Percentiles rank a stretch among this genome's conserved stretches.
phyloP scores from a whole-genome alignment of 1,140 invertebrate genomes.

The Metaphire vulgaris region DNA sequence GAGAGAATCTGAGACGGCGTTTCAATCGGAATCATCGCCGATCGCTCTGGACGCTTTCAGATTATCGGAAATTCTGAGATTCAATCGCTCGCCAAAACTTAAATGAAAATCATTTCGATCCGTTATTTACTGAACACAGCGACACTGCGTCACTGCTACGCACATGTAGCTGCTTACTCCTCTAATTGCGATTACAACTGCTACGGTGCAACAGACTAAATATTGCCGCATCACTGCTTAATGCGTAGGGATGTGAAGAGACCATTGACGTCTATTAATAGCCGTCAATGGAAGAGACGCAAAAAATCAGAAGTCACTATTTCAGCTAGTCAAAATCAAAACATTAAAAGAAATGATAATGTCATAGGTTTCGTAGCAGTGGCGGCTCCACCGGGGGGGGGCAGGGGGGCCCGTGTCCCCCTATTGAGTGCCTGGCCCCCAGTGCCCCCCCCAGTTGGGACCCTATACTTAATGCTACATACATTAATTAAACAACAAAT shows the following conservation, averaged over 20 bases:
- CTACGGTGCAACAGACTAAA: neutral
- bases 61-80: neutral
- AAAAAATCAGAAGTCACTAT: neutral
- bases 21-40: neutral
- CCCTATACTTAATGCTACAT: too few species aligned
- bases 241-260: neutral
- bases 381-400: too few species aligned
- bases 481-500: too few species aligned
- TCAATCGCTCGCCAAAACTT: neutral
- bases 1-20: neutral
- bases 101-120: neutral
- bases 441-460: too few species aligned
- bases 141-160: neutral
- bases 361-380: too few species aligned
- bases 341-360: too few species aligned
- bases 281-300: neutral
- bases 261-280: neutral
- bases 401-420: too few species aligned
- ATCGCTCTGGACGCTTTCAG: neutral
- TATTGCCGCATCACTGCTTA: neutral
- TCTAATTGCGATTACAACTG: neutral
- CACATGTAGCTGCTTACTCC: too few species aligned
- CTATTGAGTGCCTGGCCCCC: too few species aligned
- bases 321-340: neutral
- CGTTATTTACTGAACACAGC: neutral